Evolutionary conservation across 2,797 vertebrate species (phyloP).

Genomic region (Sebastiscus albofasciatus): DNA sequence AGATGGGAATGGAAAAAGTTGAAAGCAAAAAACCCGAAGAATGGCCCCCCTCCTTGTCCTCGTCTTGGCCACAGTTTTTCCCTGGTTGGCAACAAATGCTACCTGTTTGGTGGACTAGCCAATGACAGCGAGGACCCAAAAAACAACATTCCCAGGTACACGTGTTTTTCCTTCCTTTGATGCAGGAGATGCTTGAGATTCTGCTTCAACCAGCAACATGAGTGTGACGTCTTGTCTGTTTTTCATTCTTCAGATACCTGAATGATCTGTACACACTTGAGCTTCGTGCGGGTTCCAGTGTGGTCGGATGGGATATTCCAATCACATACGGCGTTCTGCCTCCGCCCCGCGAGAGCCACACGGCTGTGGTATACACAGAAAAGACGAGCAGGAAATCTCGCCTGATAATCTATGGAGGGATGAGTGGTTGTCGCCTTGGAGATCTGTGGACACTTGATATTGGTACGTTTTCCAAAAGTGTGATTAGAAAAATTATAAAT

Average conservation of each 20-base stretch:
- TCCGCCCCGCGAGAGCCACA: slow-evolving; percentile 94
- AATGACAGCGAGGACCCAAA: slow-evolving; percentile 98
- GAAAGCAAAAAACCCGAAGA: slow-evolving; percentile 96
- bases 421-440: slow-evolving; percentile 95
- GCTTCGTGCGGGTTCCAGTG: slow-evolving; percentile 91
- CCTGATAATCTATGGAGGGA: slow-evolving; percentile 94
- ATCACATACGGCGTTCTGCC: slow-evolving; percentile 95
- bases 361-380: slow-evolving; percentile 94
- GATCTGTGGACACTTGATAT: slow-evolving; percentile 97
- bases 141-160: slow-evolving; percentile 97
- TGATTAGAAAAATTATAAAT: background rate
- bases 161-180: background rate
- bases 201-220: background rate
- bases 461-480: slow-evolving; percentile 76
- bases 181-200: background rate
- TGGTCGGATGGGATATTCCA: slow-evolving; percentile 95
- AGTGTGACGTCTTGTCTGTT: background rate
- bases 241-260: slow-evolving; percentile 85
- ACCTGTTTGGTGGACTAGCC: slow-evolving; percentile 94
- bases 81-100: slow-evolving; percentile 95
- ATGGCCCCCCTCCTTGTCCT: slow-evolving; percentile 94
- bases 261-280: slow-evolving; percentile 96
- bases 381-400: slow-evolving; percentile 90
- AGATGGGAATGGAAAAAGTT: slow-evolving; percentile 98
- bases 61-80: slow-evolving; percentile 97